Conservation (phyloP, 2,888 invertebrate genomes). For the Andrena trimmerana region DNA sequence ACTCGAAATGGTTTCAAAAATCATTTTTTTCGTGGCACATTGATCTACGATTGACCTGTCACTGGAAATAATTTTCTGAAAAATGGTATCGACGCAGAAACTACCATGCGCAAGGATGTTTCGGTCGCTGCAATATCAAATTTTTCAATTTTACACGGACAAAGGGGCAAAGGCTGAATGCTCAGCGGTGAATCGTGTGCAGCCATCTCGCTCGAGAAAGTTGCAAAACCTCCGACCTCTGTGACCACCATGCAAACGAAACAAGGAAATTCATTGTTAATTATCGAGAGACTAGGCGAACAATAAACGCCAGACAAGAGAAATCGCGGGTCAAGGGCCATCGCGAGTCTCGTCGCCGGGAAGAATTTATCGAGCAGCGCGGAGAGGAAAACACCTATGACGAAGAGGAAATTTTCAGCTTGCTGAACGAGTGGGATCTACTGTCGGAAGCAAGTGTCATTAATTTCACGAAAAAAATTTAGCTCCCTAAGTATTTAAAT, state of each 20-base stretch:
- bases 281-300: slow-evolving; percentile 27
- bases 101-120: no score
- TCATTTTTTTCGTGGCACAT: no score
- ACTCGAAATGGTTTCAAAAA: no score
- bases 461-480: no score
- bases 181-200: neutral
- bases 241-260: neutral
- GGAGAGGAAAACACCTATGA: slow-evolving; percentile 26
- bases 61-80: no score
- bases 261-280: slow-evolving; percentile 57
- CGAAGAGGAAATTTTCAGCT: slow-evolving; percentile 39
- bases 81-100: neutral
- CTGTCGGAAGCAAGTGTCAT: no score
- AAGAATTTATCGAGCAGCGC: slow-evolving; percentile 30
- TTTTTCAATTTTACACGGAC: neutral
- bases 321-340: slow-evolving; percentile 60
- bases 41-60: no score
- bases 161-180: neutral
- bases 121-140: neutral
- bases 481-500: no score
- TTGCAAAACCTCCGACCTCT: neutral
- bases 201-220: slow-evolving; percentile 18
- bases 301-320: slow-evolving; percentile 41
- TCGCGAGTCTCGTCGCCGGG: slow-evolving; percentile 6
- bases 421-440: neutral